phyloP scores from a whole-genome alignment of 53 echinoderm and acorn worm genomes.

The Echinometra lucunter region DNA sequence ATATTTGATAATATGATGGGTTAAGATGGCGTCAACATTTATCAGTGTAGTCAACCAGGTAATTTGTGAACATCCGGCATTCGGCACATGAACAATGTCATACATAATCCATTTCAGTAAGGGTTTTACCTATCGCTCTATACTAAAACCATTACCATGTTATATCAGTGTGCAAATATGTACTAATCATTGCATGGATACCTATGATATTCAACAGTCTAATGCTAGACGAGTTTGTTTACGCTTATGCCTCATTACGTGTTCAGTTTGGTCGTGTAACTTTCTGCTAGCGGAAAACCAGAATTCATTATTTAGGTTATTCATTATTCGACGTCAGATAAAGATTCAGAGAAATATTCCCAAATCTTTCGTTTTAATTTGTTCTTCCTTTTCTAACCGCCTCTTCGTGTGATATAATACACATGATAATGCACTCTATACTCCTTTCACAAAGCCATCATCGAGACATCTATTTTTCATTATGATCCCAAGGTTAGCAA shows the following conservation, averaged over 20 bases:
- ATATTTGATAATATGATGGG: background rate
- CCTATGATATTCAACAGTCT: too few species aligned
- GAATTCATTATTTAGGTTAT: background rate
- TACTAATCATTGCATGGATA: too few species aligned
- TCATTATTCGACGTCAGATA: background rate
- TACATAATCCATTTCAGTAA: background rate
- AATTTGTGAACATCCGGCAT: background rate
- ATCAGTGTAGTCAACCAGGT: background rate
- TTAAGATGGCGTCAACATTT: background rate
- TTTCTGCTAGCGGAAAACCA: background rate
- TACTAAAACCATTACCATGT: background rate
- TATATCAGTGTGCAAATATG: background rate
- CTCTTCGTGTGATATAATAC: background rate
- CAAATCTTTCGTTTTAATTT: background rate
- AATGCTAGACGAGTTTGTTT: too few species aligned
- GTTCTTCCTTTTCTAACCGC: background rate
- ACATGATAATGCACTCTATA: too few species aligned
- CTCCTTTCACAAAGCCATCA: background rate
- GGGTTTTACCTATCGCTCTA: background rate
- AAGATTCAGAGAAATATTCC: background rate
- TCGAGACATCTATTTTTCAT: conserved; percentile 29
- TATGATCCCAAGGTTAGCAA: conserved; percentile 49
- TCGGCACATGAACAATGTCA: background rate
- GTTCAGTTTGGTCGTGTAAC: too few species aligned
- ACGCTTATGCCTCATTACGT: too few species aligned